Base-by-base conservation (phyloP, 2,113 vertebrate species). In the Pristiophorus japonicus region DNA sequence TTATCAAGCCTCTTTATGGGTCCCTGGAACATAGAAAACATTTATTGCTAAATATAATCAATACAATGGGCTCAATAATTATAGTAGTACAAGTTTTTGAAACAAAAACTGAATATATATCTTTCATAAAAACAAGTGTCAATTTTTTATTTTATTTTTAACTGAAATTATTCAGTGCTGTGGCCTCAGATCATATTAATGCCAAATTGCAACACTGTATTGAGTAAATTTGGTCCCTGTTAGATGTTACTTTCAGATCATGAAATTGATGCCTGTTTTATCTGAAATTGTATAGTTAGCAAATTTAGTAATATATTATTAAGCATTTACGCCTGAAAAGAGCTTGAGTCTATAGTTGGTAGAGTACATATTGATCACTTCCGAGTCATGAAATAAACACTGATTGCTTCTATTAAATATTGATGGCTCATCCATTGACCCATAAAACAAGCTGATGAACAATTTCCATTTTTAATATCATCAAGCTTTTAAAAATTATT, bases 391-490 rank as follows among this genome's bases (percentile, higher is more conserved):
- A 90, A 90, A 90, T 59, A 62, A 90, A 88, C 14, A 59, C 27
- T 90, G 81, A 85, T 75, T 45, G 24, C 14, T 59, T 59, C 24
- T 59, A 59, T 90, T 90, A 90, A 90, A 90, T 59, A 90, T 90
- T 90, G 27, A 5, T 90, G 51, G 27, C 70, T 30, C 24, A 5
- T 75, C 24, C 20, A 75, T 24, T 75, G 70, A 34, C 30, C 27
- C 51, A 59, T 85, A 51, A 30, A 75, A 24, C 18, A 24, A 30
- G 70, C 70, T 75, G 70, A 34, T 75, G 0, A 75, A 30, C 70
- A 62, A 34, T 90, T 90, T 14, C 47, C 51, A 90, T 55, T 59
- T 4, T 24, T 47, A 24, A 47, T 0, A 24, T 62, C 4, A 34
- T 55, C 1, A 59, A n/a, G 47, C 51, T 59, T 42, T 88, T 88